Conservation (phyloP, 2,113 vertebrate species). For the Sinocyclocheilus anshuiensis region DNA sequence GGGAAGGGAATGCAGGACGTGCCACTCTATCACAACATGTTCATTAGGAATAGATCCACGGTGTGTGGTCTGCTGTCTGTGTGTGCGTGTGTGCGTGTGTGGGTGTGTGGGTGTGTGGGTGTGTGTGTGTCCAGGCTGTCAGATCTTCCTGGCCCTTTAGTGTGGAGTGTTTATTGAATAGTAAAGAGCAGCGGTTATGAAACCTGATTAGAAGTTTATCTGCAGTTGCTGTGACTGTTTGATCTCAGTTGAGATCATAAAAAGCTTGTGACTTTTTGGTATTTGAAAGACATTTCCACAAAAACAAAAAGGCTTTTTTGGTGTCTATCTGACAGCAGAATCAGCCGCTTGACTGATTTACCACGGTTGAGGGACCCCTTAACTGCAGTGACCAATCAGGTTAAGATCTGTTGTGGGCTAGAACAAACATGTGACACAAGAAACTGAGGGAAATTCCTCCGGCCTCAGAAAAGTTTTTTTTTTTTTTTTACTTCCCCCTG, state of each 20-base stretch:
- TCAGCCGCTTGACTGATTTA: constrained; percentile 35
- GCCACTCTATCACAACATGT: not conserved
- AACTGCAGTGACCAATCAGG: constrained; percentile 31
- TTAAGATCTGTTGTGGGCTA: constrained; percentile 48
- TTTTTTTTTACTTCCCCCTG: not conserved
- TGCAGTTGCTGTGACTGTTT: not conserved
- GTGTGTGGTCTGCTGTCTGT: not conserved
- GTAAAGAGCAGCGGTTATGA: not conserved
- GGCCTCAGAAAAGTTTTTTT: constrained; percentile 9
- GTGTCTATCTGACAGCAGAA: constrained; percentile 57
- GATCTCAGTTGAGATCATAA: not conserved
- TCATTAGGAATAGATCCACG: not conserved
- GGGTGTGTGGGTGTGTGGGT: not conserved
- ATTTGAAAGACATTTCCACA: not conserved
- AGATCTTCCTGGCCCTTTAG: not conserved
- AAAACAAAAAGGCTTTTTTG: constrained; percentile 48
- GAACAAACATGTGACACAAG: constrained; percentile 69
- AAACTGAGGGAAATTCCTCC: constrained; percentile 67
- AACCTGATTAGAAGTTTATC: not conserved
- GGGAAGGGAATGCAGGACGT: not conserved
- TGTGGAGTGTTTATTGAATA: not conserved
- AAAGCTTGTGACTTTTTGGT: constrained; percentile 28
- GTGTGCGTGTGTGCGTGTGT: too few relatives aligned
- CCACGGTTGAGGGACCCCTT: constrained; percentile 36
- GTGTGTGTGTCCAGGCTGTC: not conserved